These are phyloP conservation scores for Cynaeus angustus DNA, from an alignment of 2,888 invertebrate species.

Conservation along the genomic window DNA sequence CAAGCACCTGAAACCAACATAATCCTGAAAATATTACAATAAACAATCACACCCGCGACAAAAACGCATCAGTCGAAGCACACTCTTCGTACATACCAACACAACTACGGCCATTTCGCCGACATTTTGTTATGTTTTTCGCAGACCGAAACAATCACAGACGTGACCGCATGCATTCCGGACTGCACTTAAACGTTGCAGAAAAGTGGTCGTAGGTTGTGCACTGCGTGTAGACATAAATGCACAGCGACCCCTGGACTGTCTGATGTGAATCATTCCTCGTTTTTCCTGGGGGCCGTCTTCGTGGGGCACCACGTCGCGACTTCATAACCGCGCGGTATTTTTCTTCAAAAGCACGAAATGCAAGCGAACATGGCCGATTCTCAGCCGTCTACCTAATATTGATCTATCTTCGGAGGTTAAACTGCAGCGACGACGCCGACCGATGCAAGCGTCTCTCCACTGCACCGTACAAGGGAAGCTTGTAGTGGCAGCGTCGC, in stretches of 20 bases:
- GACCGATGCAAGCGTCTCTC: constrained; percentile 39
- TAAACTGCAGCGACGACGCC: constrained; percentile 46
- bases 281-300: constrained; percentile 33
- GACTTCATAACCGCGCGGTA: constrained; percentile 1
- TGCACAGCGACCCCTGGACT: constrained; percentile 37
- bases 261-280: constrained; percentile 21
- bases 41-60: constrained; percentile 8
- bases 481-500: constrained; percentile 28
- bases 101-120: constrained; percentile 29
- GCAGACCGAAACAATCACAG: constrained; percentile 37
- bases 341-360: no score
- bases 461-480: constrained; percentile 31
- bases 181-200: constrained; percentile 30
- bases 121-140: constrained; percentile 44
- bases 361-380: constrained; percentile 17
- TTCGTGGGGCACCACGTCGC: constrained; percentile 13
- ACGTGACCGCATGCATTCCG: constrained; percentile 38
- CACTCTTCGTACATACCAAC: constrained; percentile 12
- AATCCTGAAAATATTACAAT: background rate
- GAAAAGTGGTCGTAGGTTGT: constrained; percentile 16
- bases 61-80: background rate
- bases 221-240: constrained; percentile 13
- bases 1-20: background rate
- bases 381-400: constrained; percentile 27
- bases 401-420: constrained; percentile 44